These are phyloP conservation scores for Lates calcarifer DNA, from an alignment of 2,113 vertebrate genomes.

Conservation along the genomic window DNA sequence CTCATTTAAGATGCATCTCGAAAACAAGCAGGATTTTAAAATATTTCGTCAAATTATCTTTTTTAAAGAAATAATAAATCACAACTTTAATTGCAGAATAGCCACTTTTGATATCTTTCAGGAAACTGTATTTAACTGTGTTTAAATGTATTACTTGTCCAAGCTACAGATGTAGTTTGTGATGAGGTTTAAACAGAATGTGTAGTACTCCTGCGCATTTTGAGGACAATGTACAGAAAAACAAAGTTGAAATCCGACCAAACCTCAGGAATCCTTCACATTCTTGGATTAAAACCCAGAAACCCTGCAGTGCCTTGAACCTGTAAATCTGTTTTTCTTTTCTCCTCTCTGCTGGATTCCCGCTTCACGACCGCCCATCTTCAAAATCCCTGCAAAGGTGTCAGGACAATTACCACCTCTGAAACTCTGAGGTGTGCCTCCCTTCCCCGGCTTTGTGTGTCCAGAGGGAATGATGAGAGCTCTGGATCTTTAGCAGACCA, in stretches of 20 bases:
- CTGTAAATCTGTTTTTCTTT: constrained; percentile 35
- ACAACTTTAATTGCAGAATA: no score
- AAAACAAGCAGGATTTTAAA: no score
- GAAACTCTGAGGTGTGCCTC: not conserved
- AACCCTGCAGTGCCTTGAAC: not conserved
- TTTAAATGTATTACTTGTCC: no score
- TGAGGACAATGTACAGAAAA: not conserved
- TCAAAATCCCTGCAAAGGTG: not conserved
- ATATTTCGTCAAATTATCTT: no score
- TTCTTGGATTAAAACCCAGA: not conserved
- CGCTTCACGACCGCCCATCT: not conserved
- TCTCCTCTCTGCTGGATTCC: not conserved
- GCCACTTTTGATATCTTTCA: no score
- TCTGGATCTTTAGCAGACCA: no score
- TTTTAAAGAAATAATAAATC: no score
- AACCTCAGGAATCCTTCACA: not conserved
- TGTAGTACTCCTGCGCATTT: not conserved
- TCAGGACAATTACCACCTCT: not conserved
- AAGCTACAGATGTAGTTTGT: not conserved
- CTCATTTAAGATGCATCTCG: no score
- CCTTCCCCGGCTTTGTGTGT: not conserved
- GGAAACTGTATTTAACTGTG: no score
- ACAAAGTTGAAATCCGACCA: not conserved
- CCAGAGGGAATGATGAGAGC: not conserved
- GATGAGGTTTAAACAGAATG: not conserved